Evolutionary conservation across 64 coral and sea anemone genomes (phyloP).

Genomic region (Montipora efflorescens): DNA sequence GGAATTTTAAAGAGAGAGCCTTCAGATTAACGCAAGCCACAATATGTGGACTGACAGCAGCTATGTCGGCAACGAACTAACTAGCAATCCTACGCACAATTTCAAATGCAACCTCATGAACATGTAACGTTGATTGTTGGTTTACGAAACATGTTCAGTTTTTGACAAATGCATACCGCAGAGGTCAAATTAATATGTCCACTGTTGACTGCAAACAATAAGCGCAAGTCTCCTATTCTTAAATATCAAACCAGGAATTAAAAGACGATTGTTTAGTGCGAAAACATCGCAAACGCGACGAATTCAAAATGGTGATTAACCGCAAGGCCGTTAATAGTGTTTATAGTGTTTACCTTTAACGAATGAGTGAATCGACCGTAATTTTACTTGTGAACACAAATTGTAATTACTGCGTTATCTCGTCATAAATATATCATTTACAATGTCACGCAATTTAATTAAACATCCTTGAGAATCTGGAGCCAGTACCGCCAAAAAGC

Average conservation of each 20-base stretch:
- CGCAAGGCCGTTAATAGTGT: background rate
- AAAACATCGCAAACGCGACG: background rate
- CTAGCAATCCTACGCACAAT: constrained; percentile 4
- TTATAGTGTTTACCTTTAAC: background rate
- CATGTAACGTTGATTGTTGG: background rate
- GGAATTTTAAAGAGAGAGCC: background rate
- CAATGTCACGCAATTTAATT: background rate
- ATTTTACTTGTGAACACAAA: background rate
- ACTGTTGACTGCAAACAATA: background rate
- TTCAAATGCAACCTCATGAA: background rate
- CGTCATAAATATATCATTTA: background rate
- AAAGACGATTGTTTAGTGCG: background rate
- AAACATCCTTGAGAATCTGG: constrained; percentile 14
- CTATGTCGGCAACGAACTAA: background rate
- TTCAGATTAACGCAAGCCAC: background rate
- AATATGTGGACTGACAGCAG: background rate
- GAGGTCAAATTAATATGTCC: constrained; percentile 35
- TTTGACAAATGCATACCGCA: background rate
- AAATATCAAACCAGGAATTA: constrained; percentile 34
- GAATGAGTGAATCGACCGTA: background rate
- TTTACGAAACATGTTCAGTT: no score
- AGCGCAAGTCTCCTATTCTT: background rate
- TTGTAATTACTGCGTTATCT: constrained; percentile 26
- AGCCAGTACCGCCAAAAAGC: background rate
- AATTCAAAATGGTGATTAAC: background rate